These are phyloP conservation scores for Kryptolebias ocellatus DNA, from an alignment of 2,797 vertebrate genomes.

Conservation along the genomic window DNA sequence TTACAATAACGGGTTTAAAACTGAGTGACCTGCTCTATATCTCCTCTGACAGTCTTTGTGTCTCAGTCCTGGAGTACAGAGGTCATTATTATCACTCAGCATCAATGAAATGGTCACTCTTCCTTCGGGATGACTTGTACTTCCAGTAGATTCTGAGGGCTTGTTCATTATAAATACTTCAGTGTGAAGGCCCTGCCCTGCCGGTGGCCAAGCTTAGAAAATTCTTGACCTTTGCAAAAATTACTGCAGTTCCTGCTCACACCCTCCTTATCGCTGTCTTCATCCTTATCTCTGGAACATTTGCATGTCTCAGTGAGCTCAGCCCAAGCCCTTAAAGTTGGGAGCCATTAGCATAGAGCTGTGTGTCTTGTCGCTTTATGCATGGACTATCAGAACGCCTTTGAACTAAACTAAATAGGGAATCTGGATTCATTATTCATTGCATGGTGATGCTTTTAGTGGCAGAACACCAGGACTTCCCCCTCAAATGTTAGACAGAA, in stretches of 20 bases:
- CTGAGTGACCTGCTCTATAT: slow-evolving; percentile 36
- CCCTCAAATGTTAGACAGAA: slow-evolving; percentile 61
- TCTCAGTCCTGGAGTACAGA: slow-evolving; percentile 22
- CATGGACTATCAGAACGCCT: slow-evolving; percentile 60
- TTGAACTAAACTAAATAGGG: slow-evolving; percentile 70
- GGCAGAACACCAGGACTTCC: slow-evolving; percentile 66
- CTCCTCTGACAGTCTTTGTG: slow-evolving; percentile 51
- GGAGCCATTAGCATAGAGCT: slow-evolving; percentile 66
- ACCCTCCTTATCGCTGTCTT: slow-evolving; percentile 42
- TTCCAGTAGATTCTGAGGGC: slow-evolving; percentile 26
- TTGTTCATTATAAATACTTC: slow-evolving; percentile 2
- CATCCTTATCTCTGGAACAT: slow-evolving; percentile 31
- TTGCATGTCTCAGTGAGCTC: slow-evolving; percentile 58
- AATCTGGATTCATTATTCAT: slow-evolving; percentile 79
- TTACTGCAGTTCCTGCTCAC: slow-evolving; percentile 37
- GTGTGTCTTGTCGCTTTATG: slow-evolving; percentile 65
- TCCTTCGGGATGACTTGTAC: slow-evolving; percentile 34
- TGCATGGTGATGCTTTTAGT: slow-evolving; percentile 69
- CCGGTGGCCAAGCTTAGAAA: slow-evolving; percentile 23
- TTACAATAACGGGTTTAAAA: slow-evolving; percentile 32
- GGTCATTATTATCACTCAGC: slow-evolving; percentile 71
- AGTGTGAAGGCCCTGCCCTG: slow-evolving; percentile 5
- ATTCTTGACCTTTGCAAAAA: slow-evolving; percentile 14
- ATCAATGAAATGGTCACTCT: slow-evolving; percentile 53
- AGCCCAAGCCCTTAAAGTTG: slow-evolving; percentile 38